These are phyloP conservation scores for Gymnopithys bicolor DNA, from an alignment of 2,797 vertebrate genomes.

Conservation along the genomic window DNA sequence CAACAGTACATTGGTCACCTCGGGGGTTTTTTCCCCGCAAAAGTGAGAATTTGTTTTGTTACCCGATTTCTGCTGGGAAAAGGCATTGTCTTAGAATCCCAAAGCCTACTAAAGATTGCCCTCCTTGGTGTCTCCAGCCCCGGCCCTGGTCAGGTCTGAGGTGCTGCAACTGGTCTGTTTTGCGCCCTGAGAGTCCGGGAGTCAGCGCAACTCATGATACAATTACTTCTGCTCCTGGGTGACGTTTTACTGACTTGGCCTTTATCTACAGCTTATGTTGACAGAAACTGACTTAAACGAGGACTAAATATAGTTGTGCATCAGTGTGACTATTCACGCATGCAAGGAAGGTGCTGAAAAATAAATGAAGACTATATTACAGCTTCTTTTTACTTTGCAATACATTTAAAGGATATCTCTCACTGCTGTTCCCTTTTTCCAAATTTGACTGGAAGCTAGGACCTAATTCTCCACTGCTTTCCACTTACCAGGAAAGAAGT, in stretches of 20 bases:
- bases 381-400: not conserved
- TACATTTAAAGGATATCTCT: constrained; percentile 10
- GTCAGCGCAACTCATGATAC: not conserved
- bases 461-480: not conserved
- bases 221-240: rapidly evolving
- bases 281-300: constrained; percentile 26
- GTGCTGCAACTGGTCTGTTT: not conserved
- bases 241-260: not conserved
- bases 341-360: constrained; percentile 43
- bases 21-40: not conserved
- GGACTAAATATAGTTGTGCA: constrained; percentile 18
- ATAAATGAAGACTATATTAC: constrained; percentile 3
- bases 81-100: rapidly evolving
- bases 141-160: not conserved
- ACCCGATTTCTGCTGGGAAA: not conserved
- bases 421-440: not conserved
- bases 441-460: not conserved
- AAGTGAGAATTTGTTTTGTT: not conserved
- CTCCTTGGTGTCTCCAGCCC: not conserved
- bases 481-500: not conserved
- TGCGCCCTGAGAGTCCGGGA: not conserved
- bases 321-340: constrained; percentile 12
- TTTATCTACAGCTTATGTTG: not conserved
- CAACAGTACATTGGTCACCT: not conserved
- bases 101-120: not conserved